These are phyloP conservation scores for Catharus minimus DNA, from an alignment of 2,113 vertebrate species.

Conservation along the genomic window DNA sequence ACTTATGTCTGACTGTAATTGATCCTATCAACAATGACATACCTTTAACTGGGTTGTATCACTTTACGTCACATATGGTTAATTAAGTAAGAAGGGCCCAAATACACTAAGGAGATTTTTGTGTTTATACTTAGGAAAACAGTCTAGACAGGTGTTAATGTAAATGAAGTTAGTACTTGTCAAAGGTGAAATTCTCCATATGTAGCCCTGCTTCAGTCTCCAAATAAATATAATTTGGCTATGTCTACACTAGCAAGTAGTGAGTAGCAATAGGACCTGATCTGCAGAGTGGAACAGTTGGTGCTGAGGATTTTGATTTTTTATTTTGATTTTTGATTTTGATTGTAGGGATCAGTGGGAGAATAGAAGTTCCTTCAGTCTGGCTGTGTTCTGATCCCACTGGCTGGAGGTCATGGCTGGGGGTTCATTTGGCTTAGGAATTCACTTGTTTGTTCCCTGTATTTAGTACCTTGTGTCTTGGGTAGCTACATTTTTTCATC, in stretches of 20 bases:
- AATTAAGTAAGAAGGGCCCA: constrained; percentile 62
- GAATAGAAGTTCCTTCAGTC: not conserved
- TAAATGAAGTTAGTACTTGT: constrained; percentile 71
- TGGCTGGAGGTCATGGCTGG: not conserved
- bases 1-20: constrained; percentile 69
- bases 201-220: constrained; percentile 54
- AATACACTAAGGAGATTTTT: constrained; percentile 64
- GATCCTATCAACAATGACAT: constrained; percentile 72
- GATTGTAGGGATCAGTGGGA: fast-evolving
- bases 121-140: constrained; percentile 70
- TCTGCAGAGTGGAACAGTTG: not conserved
- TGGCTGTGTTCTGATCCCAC: not conserved
- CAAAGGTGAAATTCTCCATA: constrained; percentile 71
- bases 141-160: constrained; percentile 71
- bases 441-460: not conserved
- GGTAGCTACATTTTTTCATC: not conserved
- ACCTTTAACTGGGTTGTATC: constrained; percentile 69
- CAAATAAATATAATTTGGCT: constrained; percentile 60
- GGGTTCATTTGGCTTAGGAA: not conserved
- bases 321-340: not conserved
- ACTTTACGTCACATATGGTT: constrained; percentile 68
- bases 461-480: not conserved
- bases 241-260: constrained; percentile 16
- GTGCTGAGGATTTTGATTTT: not conserved
- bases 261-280: not conserved